phyloP scores from a whole-genome alignment of 2,888 invertebrate genomes.

The Cryptus viduatorius region DNA sequence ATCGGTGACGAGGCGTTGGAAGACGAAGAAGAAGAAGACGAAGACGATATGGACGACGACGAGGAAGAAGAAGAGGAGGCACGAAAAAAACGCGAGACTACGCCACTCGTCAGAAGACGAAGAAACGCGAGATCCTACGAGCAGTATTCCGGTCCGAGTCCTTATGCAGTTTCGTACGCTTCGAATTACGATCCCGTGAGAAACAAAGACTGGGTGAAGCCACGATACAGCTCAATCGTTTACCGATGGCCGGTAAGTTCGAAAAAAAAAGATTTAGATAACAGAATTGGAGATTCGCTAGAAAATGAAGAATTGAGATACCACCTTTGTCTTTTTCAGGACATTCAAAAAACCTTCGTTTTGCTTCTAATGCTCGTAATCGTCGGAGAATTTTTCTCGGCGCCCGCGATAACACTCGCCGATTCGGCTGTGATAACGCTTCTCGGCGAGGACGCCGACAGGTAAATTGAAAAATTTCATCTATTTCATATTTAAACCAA shows the following conservation, averaged over 20 bases:
- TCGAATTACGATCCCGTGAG: conserved; percentile 90
- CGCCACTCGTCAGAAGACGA: conserved; percentile 71
- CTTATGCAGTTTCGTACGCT: conserved; percentile 91
- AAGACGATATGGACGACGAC: conserved; percentile 68
- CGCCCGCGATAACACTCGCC: conserved; percentile 97
- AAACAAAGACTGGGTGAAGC: conserved; percentile 93
- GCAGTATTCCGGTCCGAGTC: conserved; percentile 88
- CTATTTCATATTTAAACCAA: background rate
- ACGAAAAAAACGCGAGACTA: conserved; percentile 57
- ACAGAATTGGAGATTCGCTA: background rate
- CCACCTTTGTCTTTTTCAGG: conserved; percentile 84
- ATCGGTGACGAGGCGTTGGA: conserved; percentile 63
- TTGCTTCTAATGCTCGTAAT: conserved; percentile 95
- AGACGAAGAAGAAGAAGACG: conserved; percentile 62
- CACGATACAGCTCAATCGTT: conserved; percentile 96
- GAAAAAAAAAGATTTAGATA: background rate
- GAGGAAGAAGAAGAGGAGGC: conserved; percentile 66
- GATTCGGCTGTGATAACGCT: conserved; percentile 96
- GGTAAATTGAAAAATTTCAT: conserved; percentile 80
- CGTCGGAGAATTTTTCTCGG: conserved; percentile 98
- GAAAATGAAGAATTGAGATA: background rate
- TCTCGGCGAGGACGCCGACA: conserved; percentile 94
- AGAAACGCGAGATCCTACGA: conserved; percentile 70
- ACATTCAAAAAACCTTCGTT: conserved; percentile 98
- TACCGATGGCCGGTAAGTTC: conserved; percentile 88